Conservation (phyloP, 1,140 invertebrate genomes). For the Drosophila biarmipes region DNA sequence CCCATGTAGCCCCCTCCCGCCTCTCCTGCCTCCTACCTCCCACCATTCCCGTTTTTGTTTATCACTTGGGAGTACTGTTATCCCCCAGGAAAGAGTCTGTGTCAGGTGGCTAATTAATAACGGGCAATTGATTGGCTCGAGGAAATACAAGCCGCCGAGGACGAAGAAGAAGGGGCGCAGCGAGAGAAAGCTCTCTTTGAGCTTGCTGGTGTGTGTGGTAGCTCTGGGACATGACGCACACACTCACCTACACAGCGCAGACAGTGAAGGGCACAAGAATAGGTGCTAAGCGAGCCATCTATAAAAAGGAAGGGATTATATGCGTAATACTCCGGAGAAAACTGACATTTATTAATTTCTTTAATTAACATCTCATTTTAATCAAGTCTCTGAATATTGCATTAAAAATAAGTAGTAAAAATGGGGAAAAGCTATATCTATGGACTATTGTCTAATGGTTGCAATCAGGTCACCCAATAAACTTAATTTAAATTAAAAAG, state of each 20-base stretch:
- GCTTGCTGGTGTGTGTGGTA: constrained; percentile 13
- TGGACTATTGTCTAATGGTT: too few species aligned
- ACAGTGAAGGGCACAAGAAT: constrained; percentile 10
- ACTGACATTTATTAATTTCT: too few species aligned
- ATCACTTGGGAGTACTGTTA: not conserved
- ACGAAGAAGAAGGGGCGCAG: not conserved
- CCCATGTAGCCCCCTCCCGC: not conserved
- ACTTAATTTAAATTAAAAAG: too few species aligned
- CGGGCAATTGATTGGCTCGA: constrained; percentile 23
- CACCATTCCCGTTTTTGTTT: not conserved
- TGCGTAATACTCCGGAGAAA: too few species aligned
- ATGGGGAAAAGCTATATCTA: too few species aligned
- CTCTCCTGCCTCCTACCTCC: not conserved
- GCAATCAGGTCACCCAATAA: too few species aligned
- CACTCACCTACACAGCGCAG: constrained; percentile 12
- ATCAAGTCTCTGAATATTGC: too few species aligned
- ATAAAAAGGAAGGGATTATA: too few species aligned
- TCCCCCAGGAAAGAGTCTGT: not conserved
- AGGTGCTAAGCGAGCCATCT: not conserved
- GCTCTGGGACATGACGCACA: not conserved
- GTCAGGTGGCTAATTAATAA: constrained; percentile 17
- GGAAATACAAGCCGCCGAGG: constrained; percentile 4
- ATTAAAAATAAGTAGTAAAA: too few species aligned
- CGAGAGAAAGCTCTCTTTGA: not conserved
- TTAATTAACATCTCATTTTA: too few species aligned